Conservation (phyloP, 2,888 invertebrate species). For the Acrobasis repandana region DNA sequence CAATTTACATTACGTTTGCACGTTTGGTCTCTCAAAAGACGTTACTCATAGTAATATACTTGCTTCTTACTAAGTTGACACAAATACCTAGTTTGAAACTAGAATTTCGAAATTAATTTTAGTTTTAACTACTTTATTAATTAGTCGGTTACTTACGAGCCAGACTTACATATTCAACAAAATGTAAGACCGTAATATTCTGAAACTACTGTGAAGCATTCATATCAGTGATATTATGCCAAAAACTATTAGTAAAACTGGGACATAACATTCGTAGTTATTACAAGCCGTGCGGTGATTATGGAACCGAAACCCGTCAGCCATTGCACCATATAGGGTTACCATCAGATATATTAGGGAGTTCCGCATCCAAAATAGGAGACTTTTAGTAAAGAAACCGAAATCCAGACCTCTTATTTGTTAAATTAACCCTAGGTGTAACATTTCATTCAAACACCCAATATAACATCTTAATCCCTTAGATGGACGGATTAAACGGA, state of each 20-base stretch:
- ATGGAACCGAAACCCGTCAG: neutral
- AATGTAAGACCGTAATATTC: neutral
- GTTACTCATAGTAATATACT: neutral
- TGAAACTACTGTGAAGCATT: neutral
- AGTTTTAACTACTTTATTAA: neutral
- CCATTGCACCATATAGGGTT: slow-evolving; percentile 8
- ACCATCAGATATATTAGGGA: neutral
- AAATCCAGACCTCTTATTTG: no score
- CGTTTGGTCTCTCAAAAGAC: no score
- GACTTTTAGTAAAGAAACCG: no score
- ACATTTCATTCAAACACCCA: no score
- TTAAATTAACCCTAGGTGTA: no score
- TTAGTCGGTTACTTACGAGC: neutral
- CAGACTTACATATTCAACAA: slow-evolving; percentile 1
- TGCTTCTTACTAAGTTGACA: neutral
- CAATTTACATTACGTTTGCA: no score
- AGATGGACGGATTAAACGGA: no score
- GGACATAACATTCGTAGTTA: slow-evolving; percentile 7
- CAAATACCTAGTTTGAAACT: neutral
- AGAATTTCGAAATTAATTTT: neutral
- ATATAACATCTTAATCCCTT: no score
- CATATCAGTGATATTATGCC: neutral
- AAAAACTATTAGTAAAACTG: neutral
- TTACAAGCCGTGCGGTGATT: slow-evolving; percentile 5
- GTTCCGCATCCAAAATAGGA: neutral